Evolutionary conservation across 2,797 vertebrate genomes (phyloP).

Genomic region (Premnoplex brunnescens): DNA sequence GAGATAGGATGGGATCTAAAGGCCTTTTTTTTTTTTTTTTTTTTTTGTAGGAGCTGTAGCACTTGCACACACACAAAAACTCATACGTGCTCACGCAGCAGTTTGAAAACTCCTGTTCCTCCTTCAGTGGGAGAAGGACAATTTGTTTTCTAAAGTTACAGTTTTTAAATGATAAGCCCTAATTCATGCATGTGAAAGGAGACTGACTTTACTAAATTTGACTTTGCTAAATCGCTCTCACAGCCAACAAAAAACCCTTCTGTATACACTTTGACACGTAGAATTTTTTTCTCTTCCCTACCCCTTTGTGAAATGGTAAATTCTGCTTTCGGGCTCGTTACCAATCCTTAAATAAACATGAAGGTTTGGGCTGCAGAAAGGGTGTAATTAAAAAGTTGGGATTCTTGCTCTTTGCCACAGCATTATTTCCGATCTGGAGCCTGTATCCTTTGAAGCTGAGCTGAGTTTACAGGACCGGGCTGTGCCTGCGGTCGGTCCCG

Average conservation of each 20-base stretch:
- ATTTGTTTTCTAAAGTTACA: background rate
- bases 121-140: background rate
- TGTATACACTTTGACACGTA: background rate
- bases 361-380: conserved; percentile 22
- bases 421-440: conserved; percentile 45
- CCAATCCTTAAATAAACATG: conserved; percentile 57
- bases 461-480: background rate
- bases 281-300: background rate
- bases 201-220: background rate
- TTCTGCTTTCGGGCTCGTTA: conserved; percentile 33
- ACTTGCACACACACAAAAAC: background rate
- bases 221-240: background rate
- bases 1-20: conserved; percentile 48
- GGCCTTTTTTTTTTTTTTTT: background rate
- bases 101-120: background rate
- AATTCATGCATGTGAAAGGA: conserved; percentile 1
- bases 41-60: background rate
- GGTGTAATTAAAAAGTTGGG: conserved; percentile 49
- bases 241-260: background rate
- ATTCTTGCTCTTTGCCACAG: conserved; percentile 26
- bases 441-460: conserved; percentile 17
- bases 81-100: fast-evolving
- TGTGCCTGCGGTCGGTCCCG: background rate
- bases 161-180: background rate
- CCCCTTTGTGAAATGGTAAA: conserved; percentile 23